phyloP scores from a whole-genome alignment of 2,797 vertebrate genomes.

The Lagorchestes hirsutus region DNA sequence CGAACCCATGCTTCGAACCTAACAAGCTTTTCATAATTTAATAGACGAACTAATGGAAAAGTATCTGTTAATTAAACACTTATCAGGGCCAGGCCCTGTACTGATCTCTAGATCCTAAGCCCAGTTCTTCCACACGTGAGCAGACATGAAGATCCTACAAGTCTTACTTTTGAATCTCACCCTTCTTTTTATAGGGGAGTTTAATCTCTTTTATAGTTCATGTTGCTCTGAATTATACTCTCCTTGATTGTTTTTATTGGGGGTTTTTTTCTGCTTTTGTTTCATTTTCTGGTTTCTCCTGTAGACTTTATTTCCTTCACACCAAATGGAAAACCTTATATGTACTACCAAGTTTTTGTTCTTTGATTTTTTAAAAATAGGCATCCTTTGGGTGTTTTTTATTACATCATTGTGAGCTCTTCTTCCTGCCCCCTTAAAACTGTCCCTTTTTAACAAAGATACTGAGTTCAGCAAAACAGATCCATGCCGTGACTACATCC shows the following conservation, averaged over 20 bases:
- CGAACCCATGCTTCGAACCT: neutral
- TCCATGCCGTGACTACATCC: neutral
- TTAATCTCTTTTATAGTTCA: no score
- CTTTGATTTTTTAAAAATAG: neutral
- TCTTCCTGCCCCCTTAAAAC: neutral
- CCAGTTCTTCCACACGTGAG: no score
- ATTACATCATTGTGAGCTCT: neutral
- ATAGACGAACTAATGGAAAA: neutral
- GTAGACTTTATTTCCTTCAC: no score
- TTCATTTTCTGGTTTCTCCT: neutral
- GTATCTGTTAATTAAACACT: neutral
- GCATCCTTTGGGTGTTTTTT: neutral
- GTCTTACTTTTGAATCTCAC: no score
- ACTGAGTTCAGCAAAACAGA: neutral
- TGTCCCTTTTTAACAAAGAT: neutral
- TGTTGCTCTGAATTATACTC: no score
- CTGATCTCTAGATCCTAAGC: neutral
- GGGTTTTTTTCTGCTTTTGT: neutral
- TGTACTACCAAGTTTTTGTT: neutral
- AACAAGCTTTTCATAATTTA: slow-evolving; percentile 17
- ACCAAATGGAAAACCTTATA: neutral
- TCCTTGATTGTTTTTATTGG: no score
- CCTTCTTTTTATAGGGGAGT: no score
- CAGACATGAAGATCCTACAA: no score
- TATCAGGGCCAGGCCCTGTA: neutral